A percentile compares a stretch with the other conserved stretches of the same genome.
Conservation (phyloP, 2,797 vertebrate species). For the Poeciliopsis paucimaculata region DNA sequence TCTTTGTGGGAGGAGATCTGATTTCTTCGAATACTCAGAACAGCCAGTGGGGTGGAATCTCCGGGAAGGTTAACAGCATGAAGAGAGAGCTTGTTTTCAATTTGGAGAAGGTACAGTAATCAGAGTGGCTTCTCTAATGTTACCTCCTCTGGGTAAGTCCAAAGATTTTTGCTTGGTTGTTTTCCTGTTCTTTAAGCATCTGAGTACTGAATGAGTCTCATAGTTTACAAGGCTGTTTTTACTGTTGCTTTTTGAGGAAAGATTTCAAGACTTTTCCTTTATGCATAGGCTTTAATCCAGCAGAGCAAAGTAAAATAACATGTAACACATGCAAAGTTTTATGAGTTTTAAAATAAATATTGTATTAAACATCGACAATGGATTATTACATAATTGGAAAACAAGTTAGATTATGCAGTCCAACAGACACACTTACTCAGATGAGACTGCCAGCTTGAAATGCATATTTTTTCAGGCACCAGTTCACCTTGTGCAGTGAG, state of each 20-base stretch:
- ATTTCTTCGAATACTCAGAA: neutral
- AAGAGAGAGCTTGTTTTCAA: neutral
- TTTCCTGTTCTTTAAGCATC: neutral
- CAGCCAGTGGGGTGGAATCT: conserved; percentile 33
- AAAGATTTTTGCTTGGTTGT: neutral
- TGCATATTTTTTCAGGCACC: neutral
- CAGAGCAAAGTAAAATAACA: neutral
- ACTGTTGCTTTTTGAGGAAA: neutral
- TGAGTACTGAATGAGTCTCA: neutral
- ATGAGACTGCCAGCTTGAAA: neutral
- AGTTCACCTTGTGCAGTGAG: neutral
- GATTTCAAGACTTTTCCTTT: neutral
- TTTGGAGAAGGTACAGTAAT: neutral
- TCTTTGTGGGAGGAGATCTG: conserved; percentile 37
- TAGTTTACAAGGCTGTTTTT: neutral
- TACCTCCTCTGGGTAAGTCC: conserved; percentile 44
- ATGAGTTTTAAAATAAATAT: no score
- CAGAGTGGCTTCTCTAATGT: neutral
- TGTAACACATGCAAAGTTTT: neutral
- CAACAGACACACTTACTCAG: neutral
- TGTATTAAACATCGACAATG: neutral
- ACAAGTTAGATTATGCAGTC: neutral
- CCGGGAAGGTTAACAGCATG: neutral
- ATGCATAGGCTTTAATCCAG: neutral
- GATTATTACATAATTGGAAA: neutral